Conservation (phyloP, 64 coral and sea anemone species). For the Hydrozoanthus tunicans region DNA sequence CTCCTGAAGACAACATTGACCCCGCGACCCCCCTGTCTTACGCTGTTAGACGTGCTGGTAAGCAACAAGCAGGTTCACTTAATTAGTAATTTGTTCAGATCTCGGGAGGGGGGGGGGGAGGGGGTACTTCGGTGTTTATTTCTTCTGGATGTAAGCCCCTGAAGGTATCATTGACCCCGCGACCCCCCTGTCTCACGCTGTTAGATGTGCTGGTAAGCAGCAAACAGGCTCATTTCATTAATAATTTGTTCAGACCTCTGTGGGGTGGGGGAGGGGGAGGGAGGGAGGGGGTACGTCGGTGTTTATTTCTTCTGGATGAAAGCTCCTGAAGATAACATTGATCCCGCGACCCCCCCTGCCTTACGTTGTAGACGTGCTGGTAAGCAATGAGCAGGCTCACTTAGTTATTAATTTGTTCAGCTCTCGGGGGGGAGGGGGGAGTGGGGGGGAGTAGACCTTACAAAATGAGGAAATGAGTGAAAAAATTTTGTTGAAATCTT, state of each 20-base stretch:
- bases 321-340: constrained; percentile 41
- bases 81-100: too few species aligned
- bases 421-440: too few species aligned
- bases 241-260: too few species aligned
- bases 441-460: too few species aligned
- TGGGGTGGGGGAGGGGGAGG: too few species aligned
- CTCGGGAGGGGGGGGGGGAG: too few species aligned
- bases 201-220: constrained; percentile 51
- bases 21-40: constrained; percentile 92
- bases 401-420: too few species aligned
- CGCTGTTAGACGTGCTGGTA: constrained; percentile 70
- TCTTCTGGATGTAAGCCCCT: constrained; percentile 91
- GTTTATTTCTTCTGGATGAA: constrained; percentile 93
- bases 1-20: constrained; percentile 53
- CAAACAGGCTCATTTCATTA: too few species aligned
- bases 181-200: neutral
- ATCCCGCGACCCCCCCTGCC: constrained; percentile 88
- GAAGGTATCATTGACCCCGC: constrained; percentile 65
- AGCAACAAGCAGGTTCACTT: neutral
- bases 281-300: too few species aligned
- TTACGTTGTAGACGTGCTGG: constrained; percentile 67
- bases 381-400: neutral
- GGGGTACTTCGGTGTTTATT: constrained; percentile 4
- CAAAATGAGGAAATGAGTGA: too few species aligned
- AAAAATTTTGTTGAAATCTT: too few species aligned